Conservation (phyloP, 2,113 vertebrate genomes). For the Syngnathus scovelli region DNA sequence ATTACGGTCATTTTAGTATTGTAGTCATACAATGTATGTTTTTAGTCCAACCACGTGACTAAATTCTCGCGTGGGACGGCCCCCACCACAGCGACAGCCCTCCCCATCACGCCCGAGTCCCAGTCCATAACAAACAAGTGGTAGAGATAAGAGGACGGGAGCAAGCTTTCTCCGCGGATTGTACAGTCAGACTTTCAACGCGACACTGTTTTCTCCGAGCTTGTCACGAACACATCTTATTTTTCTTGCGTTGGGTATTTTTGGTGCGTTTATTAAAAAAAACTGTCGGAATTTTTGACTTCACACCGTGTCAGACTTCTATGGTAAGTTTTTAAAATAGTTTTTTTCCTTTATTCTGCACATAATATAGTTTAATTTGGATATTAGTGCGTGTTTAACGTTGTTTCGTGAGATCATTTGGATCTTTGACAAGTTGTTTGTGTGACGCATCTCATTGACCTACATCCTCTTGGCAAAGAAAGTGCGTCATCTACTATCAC, state of each 20-base stretch:
- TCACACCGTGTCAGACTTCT: slow-evolving; percentile 4
- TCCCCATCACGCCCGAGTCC: slow-evolving; percentile 10
- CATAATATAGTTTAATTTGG: too few species aligned
- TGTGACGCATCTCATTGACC: slow-evolving; percentile 55
- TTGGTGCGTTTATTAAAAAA: not conserved
- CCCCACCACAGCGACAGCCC: not conserved
- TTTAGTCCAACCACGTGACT: slow-evolving; percentile 48
- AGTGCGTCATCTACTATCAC: slow-evolving; percentile 42
- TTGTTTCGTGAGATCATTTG: too few species aligned
- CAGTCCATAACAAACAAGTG: slow-evolving; percentile 51
- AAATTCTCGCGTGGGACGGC: slow-evolving; percentile 25
- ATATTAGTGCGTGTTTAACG: not conserved
- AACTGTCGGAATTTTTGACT: not conserved
- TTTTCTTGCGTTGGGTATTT: not conserved
- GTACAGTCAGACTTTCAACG: slow-evolving; percentile 7
- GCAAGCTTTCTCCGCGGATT: slow-evolving; percentile 7
- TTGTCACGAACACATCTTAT: slow-evolving; percentile 4
- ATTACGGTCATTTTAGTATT: not conserved
- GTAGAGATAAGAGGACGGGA: slow-evolving; percentile 18
- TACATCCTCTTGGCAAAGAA: slow-evolving; percentile 31
- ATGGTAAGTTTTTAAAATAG: slow-evolving; percentile 49
- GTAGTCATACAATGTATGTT: slow-evolving; percentile 34
- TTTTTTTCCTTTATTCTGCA: not conserved
- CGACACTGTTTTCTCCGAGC: slow-evolving; percentile 19
- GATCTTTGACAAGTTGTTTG: slow-evolving; percentile 14